Conservation (phyloP, 2,113 vertebrate species). For the Strix aluco region DNA sequence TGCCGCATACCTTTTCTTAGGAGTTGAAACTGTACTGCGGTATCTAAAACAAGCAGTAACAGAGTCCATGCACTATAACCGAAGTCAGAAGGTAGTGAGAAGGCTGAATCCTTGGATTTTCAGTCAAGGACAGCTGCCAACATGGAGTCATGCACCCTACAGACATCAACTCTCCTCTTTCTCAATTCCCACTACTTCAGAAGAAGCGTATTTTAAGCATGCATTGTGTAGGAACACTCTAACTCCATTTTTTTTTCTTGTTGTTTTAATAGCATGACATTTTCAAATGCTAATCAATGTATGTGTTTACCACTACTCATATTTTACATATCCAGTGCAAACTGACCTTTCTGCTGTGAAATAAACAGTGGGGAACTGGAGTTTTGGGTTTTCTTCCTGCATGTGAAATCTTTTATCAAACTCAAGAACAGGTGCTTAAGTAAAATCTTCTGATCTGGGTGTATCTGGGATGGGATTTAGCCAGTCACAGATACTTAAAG, state of each 20-base stretch:
- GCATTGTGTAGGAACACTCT: not conserved
- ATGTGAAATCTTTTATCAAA: not conserved
- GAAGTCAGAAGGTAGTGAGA: not conserved
- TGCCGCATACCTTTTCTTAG: not conserved
- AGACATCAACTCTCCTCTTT: not conserved
- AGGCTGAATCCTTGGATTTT: not conserved
- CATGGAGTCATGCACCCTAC: not conserved
- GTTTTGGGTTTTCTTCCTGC: not conserved
- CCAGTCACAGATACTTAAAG: not conserved
- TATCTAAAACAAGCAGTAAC: not conserved
- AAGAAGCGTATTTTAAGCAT: not conserved
- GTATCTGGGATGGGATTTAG: conserved; percentile 27
- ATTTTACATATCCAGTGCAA: not conserved
- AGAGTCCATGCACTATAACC: not conserved
- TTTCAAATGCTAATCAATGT: conserved; percentile 6
- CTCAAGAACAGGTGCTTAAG: conserved; percentile 12
- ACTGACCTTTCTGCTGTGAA: not conserved
- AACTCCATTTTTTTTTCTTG: not conserved
- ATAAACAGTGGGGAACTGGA: not conserved
- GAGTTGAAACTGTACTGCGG: not conserved
- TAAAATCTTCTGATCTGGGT: conserved; percentile 28
- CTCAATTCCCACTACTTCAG: not conserved
- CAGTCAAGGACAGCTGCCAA: not conserved
- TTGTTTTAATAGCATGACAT: not conserved
- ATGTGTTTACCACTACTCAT: not conserved